Base-by-base conservation (phyloP, 2,888 invertebrate species). In the Pristionchus fissidentatus region DNA sequence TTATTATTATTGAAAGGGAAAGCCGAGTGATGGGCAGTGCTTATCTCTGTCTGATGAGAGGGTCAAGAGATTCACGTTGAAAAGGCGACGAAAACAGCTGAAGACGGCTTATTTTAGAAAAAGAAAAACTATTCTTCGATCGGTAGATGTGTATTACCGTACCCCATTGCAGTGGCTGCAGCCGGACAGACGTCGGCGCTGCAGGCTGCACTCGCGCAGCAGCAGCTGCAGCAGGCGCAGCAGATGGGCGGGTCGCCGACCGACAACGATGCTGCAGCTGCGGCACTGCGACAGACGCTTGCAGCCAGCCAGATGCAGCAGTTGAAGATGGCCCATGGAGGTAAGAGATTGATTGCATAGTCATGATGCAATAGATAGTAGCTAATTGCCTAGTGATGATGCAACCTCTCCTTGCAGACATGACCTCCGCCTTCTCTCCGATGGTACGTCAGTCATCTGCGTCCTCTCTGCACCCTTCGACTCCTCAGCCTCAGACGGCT, bases 241-340 rank as follows among this genome's bases (percentile, higher is more conserved):
- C 78, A 35, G 19, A 49, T 60, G 80, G 60, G 43, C n/a, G 57
- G 52, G 52, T n/a, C 22, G 49, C n/a, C n/a, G n/a, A n/a, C n/a
- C n/a, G 43, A 73, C 35, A 73, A 73, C 22, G 43, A 73, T 10
- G 41, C 80, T 8, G n/a, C 60, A 26, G 41, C 82, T 38, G 87
- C n/a, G n/a, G n/a, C 87, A 5, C 84, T 89, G n/a, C 84, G 89
- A 49, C 89, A 89, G 55, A 87, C 87, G 4, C 83, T 89, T 13
- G 89, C 89, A 35, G 87, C 87, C 46, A 86, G 85, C 38, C 88
- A 88, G 22, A 66, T 66, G 29, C 35, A 66, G 4, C 22, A 15
- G 77, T 85, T 87, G 35, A 60, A 87, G 52, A 83, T 87, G 60
- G 15, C 26, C 22, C 66, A 78, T 55, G 49, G 49, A 46, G 52